phyloP scores from a whole-genome alignment of 2,113 vertebrate species.

The Corythornis vintsioides region DNA sequence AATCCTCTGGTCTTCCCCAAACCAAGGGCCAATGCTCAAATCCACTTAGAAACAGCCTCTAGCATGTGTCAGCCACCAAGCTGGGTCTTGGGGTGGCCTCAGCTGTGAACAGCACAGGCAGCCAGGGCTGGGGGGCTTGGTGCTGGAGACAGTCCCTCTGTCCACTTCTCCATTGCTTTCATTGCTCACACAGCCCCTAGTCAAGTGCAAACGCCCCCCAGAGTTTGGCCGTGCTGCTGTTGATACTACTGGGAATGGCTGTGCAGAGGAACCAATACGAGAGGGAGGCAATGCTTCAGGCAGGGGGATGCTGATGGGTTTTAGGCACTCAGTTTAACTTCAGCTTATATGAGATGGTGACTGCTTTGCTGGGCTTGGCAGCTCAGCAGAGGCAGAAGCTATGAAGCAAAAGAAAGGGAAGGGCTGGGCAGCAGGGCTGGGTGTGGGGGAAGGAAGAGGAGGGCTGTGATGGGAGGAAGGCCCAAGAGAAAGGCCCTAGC shows the following conservation, averaged over 20 bases:
- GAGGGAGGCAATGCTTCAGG: not conserved
- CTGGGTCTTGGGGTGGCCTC: not conserved
- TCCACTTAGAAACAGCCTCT: not conserved
- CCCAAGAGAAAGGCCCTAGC: not conserved
- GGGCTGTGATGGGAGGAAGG: not conserved
- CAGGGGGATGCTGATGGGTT: not conserved
- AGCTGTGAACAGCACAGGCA: fast-evolving
- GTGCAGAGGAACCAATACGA: fast-evolving
- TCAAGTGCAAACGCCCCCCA: fast-evolving
- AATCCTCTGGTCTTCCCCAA: not conserved
- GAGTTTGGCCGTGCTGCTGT: fast-evolving
- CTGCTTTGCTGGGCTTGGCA: not conserved
- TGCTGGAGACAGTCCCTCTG: not conserved
- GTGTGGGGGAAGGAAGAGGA: not conserved
- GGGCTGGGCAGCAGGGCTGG: not conserved
- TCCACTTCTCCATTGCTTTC: not conserved
- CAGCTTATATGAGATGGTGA: too few species aligned
- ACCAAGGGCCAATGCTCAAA: not conserved
- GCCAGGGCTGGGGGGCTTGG: not conserved
- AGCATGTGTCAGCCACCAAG: fast-evolving
- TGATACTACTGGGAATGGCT: not conserved
- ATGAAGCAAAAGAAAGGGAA: not conserved
- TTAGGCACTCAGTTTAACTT: not conserved
- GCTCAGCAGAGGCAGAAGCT: not conserved
- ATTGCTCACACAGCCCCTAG: not conserved